Conservation (phyloP, 1,140 invertebrate genomes). For the Glomeris maerens region DNA sequence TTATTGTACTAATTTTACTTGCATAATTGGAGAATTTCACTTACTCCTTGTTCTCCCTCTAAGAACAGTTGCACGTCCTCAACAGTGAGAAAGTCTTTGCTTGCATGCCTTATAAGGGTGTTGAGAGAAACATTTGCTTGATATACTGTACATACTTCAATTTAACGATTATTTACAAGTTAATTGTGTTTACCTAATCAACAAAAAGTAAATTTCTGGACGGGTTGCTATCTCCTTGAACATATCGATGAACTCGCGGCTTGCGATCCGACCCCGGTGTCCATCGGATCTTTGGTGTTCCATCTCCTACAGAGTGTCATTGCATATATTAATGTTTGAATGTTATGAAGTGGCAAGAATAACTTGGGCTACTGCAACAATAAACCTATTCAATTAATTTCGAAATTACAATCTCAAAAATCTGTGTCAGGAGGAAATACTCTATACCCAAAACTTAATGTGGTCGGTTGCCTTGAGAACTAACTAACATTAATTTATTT, state of each 20-base stretch:
- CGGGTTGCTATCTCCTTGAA: conserved; percentile 48
- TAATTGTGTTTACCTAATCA: conserved; percentile 44
- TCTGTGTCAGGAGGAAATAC: too few species aligned
- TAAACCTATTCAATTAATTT: not conserved
- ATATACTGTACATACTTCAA: too few species aligned
- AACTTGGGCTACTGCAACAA: too few species aligned
- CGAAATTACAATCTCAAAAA: conserved; percentile 1
- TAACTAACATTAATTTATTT: too few species aligned
- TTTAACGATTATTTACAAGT: too few species aligned
- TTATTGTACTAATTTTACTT: too few species aligned
- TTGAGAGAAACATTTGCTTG: not conserved
- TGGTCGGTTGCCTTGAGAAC: too few species aligned
- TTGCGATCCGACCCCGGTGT: conserved; percentile 37
- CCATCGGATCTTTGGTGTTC: conserved; percentile 34
- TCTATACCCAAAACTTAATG: too few species aligned
- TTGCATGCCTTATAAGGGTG: conserved; percentile 26
- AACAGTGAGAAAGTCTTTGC: conserved; percentile 44
- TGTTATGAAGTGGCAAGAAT: too few species aligned
- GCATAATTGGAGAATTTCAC: conserved; percentile 15
- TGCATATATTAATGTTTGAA: not conserved
- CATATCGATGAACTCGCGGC: conserved; percentile 42
- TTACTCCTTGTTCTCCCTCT: conserved; percentile 49
- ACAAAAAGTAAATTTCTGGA: conserved; percentile 48
- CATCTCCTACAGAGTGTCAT: conserved; percentile 36
- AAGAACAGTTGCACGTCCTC: conserved; percentile 47